Percentiles rank a stretch among this genome's conserved stretches.
phyloP scores from a whole-genome alignment of 2,888 invertebrate species.

The Parnassius smintheus region DNA sequence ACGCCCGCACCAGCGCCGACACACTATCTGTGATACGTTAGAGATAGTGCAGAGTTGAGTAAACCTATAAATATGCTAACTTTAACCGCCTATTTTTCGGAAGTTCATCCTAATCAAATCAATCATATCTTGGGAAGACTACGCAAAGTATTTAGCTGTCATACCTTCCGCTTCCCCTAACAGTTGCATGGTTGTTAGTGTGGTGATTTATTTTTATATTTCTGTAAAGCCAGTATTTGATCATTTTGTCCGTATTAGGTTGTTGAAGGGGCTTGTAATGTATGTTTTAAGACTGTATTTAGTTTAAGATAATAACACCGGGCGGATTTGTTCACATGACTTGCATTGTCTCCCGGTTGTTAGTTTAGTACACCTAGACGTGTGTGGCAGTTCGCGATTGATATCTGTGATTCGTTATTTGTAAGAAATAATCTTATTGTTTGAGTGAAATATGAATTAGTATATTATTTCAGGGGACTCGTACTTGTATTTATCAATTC shows the following conservation, averaged over 20 bases:
- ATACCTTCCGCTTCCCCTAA: slow-evolving; percentile 50
- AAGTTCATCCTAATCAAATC: slow-evolving; percentile 42
- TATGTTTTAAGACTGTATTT: slow-evolving; percentile 74
- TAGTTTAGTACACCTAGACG: slow-evolving; percentile 26
- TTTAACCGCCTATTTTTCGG: slow-evolving; percentile 49
- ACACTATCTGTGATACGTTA: slow-evolving; percentile 71
- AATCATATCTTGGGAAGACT: slow-evolving; percentile 38
- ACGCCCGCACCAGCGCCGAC: slow-evolving; percentile 41
- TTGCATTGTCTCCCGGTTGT: slow-evolving; percentile 23
- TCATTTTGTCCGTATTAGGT: slow-evolving; percentile 49
- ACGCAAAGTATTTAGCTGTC: slow-evolving; percentile 43
- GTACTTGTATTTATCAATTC: slow-evolving; percentile 2
- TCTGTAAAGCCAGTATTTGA: slow-evolving; percentile 24
- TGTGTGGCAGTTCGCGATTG: slow-evolving; percentile 58
- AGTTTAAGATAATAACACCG: slow-evolving; percentile 52
- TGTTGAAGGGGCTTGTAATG: slow-evolving; percentile 55
- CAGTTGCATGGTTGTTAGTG: slow-evolving; percentile 58
- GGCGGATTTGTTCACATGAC: slow-evolving; percentile 23
- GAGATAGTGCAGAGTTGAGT: slow-evolving; percentile 67
- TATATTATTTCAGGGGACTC: slow-evolving; percentile 5
- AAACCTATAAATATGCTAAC: slow-evolving; percentile 59
- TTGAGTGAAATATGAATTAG: slow-evolving; percentile 38
- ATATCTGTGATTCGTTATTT: slow-evolving; percentile 77
- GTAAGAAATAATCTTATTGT: slow-evolving; percentile 64
- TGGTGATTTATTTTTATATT: slow-evolving; percentile 28